Base-by-base conservation (phyloP, 2,113 vertebrate species). In the Lichenostomus cassidix region DNA sequence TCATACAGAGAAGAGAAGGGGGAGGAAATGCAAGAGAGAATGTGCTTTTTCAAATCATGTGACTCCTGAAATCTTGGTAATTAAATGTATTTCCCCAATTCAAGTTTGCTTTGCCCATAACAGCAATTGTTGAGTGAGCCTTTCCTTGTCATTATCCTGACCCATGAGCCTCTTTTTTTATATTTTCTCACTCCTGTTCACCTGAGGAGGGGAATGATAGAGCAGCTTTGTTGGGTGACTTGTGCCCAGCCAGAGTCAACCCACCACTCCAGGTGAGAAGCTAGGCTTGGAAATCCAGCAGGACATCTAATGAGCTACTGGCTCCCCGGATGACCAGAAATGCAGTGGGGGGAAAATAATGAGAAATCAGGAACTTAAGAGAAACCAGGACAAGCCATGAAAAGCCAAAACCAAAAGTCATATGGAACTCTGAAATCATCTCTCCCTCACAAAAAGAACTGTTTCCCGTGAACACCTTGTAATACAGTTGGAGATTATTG, bases 151-250 rank as follows among this genome's bases (percentile, higher is more conserved):
- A 7, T 28, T 37, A 37, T 20, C 37, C 13, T 11, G 1, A 42
- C 7, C 35, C 49, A 42, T 0, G 0, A 70, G 6, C 4, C 13
- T 17, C 39, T 71, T 64, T 7, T 25, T 8, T 44, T 35, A 2
- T 44, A 39, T 84, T 65, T 79, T 46, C 24, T 52, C 17, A 52
- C 11, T 9, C 17, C 21, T 71, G 23, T 59, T 69, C 35, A 58
- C 11, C 50, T 84, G 33, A 39, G 28, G 12, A 77, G 15, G 25
- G 17, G 8, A 44, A 33, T 29, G 44, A 58, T 2, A 21, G 64
- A 29, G 10, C 14, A 11, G 37, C 14, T 79, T 46, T 59, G 5
- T 3, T 35, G 44, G 44, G 14, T 24, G 58, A 1, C 24, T 52
- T 44, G 8, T 33, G 31, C 21, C 28, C 50, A 64, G 35, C 19